Evolutionary conservation across 1,140 invertebrate species (phyloP).

Genomic region (Papilio dardanus): DNA sequence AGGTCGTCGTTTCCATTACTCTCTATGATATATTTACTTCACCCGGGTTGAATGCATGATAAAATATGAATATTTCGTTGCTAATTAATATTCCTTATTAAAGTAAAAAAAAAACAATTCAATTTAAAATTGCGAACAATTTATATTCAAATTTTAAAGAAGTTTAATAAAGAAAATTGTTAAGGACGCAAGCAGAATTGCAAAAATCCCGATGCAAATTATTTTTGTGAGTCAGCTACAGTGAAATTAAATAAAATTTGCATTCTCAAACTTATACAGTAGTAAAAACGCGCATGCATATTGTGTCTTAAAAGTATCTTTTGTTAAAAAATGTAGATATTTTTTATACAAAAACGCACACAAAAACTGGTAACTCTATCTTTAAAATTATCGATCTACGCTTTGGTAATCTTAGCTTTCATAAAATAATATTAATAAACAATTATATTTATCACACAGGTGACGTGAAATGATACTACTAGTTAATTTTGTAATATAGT

Average conservation of each 20-base stretch:
- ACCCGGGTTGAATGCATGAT: neutral
- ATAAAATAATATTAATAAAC: neutral
- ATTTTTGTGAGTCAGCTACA: slow-evolving; percentile 11
- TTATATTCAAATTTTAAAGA: neutral
- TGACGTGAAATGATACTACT: neutral
- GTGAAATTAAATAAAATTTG: slow-evolving; percentile 15
- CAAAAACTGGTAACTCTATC: neutral
- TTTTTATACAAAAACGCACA: neutral
- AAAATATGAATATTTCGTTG: neutral
- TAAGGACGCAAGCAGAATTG: neutral
- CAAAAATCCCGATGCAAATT: neutral
- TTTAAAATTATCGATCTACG: neutral
- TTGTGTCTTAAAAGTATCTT: neutral
- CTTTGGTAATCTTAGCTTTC: neutral
- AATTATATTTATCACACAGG: neutral
- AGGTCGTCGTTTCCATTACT: neutral
- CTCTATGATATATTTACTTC: neutral
- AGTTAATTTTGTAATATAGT: neutral
- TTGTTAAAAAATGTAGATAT: neutral
- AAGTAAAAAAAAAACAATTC: neutral
- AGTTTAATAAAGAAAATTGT: neutral
- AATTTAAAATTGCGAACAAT: neutral
- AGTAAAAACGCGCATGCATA: neutral
- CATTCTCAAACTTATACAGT: slow-evolving; percentile 5
- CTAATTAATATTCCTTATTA: neutral